Evolutionary conservation across 2,888 invertebrate genomes (phyloP).

Genomic region (Zonitis immaculata): DNA sequence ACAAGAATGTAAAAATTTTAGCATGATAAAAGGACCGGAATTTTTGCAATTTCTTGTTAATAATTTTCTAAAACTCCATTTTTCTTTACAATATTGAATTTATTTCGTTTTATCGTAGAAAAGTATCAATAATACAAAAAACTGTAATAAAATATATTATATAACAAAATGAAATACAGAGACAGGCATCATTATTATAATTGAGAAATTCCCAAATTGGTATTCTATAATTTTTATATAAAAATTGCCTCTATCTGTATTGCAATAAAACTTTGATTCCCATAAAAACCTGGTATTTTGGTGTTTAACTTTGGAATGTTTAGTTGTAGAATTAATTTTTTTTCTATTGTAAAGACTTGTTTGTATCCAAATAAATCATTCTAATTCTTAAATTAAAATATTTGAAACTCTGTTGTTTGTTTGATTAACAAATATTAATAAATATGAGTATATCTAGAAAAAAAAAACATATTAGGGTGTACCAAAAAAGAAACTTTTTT

Average conservation of each 20-base stretch:
- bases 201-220: background rate
- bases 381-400: too few relatives aligned
- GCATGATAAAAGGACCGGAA: conserved; percentile 43
- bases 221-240: too few relatives aligned
- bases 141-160: background rate
- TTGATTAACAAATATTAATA: background rate
- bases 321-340: background rate
- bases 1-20: background rate
- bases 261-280: background rate
- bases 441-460: too few relatives aligned
- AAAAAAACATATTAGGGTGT: too few relatives aligned
- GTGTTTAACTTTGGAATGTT: conserved; percentile 1
- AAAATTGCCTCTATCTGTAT: background rate
- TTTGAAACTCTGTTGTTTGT: too few relatives aligned
- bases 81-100: background rate
- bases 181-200: background rate
- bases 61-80: background rate
- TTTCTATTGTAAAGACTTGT: too few relatives aligned
- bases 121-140: background rate
- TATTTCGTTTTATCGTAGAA: background rate
- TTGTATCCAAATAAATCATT: too few relatives aligned
- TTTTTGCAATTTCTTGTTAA: conserved; percentile 27
- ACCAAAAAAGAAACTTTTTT: too few relatives aligned
- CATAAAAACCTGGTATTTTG: background rate
- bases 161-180: background rate